These are phyloP conservation scores for Acromyrmex heyeri DNA, from an alignment of 1,140 invertebrate genomes.

Conservation along the genomic window DNA sequence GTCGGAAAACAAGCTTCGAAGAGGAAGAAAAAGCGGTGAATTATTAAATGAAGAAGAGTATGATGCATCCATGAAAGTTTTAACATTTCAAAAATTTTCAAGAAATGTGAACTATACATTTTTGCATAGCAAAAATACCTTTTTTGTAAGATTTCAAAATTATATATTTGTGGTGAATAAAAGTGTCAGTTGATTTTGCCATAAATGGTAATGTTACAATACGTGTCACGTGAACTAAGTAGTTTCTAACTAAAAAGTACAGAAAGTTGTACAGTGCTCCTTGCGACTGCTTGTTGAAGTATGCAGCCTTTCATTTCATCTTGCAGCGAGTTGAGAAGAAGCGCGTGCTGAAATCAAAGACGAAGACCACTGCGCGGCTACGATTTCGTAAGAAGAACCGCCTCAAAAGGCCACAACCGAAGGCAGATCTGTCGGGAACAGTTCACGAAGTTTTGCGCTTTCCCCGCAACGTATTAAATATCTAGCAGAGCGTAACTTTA, in stretches of 20 bases:
- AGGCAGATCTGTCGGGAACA: slow-evolving; percentile 55
- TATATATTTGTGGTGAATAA: not conserved
- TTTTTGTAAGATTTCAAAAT: not conserved
- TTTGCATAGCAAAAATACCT: not conserved
- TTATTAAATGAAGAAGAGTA: not conserved
- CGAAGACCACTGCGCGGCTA: slow-evolving; percentile 27
- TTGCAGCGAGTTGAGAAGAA: slow-evolving; percentile 24
- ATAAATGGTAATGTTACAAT: not conserved
- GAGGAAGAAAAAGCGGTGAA: not conserved
- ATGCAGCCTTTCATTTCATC: slow-evolving; percentile 10
- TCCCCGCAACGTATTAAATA: slow-evolving; percentile 33
- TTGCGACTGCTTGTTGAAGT: slow-evolving; percentile 7
- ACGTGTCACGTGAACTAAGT: not conserved
- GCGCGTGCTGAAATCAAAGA: slow-evolving; percentile 48
- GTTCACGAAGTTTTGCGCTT: slow-evolving; percentile 49
- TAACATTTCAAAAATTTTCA: not conserved
- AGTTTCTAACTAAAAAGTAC: slow-evolving; percentile 17
- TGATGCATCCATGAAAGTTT: not conserved
- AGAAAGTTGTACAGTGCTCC: not conserved
- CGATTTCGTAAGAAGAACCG: slow-evolving; percentile 56
- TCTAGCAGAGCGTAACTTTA: slow-evolving; percentile 51
- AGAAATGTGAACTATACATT: not conserved
- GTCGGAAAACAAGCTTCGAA: slow-evolving; percentile 27
- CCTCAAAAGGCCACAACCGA: slow-evolving; percentile 45
- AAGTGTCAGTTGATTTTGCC: not conserved